A percentile compares a stretch with the other conserved stretches of the same genome.
Evolutionary conservation across 2,113 vertebrate species (phyloP).

Genomic region (Notarius quadriscutis): DNA sequence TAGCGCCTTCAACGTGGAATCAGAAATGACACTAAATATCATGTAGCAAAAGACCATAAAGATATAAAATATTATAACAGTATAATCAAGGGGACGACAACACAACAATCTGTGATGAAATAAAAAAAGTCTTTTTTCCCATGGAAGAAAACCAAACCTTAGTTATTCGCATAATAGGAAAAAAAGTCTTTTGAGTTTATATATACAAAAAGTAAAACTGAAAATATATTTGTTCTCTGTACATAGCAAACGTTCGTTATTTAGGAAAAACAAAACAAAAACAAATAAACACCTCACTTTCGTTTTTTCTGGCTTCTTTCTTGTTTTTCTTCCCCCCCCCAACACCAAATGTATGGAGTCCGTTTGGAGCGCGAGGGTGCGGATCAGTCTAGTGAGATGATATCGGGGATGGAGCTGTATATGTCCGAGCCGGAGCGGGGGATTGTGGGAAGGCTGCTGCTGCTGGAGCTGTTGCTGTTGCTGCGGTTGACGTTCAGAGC

Average conservation of each 20-base stretch:
- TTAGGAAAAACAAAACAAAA: conserved; percentile 63
- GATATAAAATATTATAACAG: conserved; percentile 42
- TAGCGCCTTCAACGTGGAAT: conserved; percentile 21
- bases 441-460: conserved; percentile 79
- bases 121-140: conserved; percentile 5
- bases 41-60: conserved; percentile 31
- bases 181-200: conserved; percentile 54
- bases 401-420: conserved; percentile 93
- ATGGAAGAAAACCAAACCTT: conserved; percentile 43
- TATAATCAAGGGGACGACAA: conserved; percentile 29
- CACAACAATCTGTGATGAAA: conserved; percentile 27
- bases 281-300: conserved; percentile 58
- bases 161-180: conserved; percentile 33
- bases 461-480: conserved; percentile 85
- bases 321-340: background rate
- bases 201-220: conserved; percentile 99
- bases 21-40: conserved; percentile 36
- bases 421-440: conserved; percentile 81
- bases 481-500: conserved; percentile 82
- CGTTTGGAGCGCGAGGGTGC: conserved; percentile 8
- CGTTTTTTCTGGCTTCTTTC: conserved; percentile 63
- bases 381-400: conserved; percentile 94
- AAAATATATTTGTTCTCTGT: conserved; percentile 99
- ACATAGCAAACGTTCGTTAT: conserved; percentile 78
- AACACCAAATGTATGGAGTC: conserved; percentile 40